Percentiles rank a stretch among this genome's conserved stretches.
phyloP scores from a whole-genome alignment of 2,797 vertebrate species.

The Poecilia gillii region DNA sequence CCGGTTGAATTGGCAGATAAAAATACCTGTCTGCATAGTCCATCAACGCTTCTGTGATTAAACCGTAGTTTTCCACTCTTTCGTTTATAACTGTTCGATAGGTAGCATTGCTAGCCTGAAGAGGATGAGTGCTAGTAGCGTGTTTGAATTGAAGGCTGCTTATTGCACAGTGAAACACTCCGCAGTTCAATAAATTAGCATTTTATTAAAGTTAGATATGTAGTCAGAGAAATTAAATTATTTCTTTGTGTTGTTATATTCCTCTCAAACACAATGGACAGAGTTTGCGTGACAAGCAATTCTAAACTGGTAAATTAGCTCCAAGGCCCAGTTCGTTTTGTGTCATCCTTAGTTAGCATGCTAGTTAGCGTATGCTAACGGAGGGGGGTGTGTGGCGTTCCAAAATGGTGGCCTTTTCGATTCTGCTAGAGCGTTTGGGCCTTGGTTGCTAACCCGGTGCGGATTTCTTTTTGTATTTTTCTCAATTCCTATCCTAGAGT shows the following conservation, averaged over 20 bases:
- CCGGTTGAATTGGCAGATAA: conserved; percentile 17
- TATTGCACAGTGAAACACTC: neutral
- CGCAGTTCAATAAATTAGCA: neutral
- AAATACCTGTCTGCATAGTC: neutral
- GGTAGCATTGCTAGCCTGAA: conserved; percentile 7
- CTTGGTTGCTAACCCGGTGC: conserved; percentile 20
- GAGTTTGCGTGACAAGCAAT: conserved; percentile 33
- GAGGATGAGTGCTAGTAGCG: conserved; percentile 52
- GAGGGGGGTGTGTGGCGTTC: conserved; percentile 83
- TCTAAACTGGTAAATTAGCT: conserved; percentile 48
- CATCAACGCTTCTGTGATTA: neutral
- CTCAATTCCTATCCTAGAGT: neutral
- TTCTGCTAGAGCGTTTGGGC: conserved; percentile 47
- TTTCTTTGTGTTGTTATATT: neutral
- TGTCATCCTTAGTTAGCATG: conserved; percentile 59
- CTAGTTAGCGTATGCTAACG: conserved; percentile 63
- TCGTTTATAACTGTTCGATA: neutral
- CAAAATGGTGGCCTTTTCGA: conserved; percentile 84
- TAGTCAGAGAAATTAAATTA: neutral
- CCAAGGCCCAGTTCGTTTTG: conserved; percentile 23
- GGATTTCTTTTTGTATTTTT: neutral
- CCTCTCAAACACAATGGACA: neutral
- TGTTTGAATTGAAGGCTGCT: conserved; percentile 20
- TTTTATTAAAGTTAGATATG: no score
- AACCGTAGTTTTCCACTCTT: neutral